These are phyloP conservation scores for Antheraea mylitta DNA, from an alignment of 1,140 invertebrate genomes.

Conservation along the genomic window DNA sequence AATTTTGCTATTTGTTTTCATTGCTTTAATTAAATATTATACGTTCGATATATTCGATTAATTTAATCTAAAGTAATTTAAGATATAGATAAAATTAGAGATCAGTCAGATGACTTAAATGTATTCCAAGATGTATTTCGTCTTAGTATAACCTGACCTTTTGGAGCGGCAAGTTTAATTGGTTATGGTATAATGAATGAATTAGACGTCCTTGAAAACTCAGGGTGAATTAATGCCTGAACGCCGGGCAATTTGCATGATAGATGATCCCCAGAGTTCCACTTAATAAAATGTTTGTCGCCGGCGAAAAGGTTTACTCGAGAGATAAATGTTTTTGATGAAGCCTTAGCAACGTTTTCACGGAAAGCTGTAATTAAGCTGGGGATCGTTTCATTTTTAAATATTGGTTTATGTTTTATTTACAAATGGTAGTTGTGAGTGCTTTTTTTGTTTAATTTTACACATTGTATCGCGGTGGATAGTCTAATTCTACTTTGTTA, in stretches of 20 bases:
- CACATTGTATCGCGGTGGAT: neutral
- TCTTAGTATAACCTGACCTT: neutral
- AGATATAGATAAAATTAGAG: neutral
- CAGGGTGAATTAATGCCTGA: neutral
- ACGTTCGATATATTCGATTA: no score
- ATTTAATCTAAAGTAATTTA: neutral
- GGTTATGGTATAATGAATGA: neutral
- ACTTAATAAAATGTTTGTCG: conserved; percentile 3
- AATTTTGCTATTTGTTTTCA: no score
- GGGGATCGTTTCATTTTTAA: neutral
- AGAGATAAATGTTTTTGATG: conserved; percentile 3
- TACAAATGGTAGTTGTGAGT: neutral
- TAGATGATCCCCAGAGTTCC: neutral
- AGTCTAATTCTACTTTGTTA: neutral
- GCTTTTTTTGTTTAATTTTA: neutral
- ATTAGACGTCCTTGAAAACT: neutral
- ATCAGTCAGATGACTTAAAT: neutral
- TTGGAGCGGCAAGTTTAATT: conserved; percentile 1
- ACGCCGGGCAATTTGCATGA: neutral
- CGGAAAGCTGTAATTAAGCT: neutral
- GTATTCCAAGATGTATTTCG: neutral
- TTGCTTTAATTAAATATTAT: no score
- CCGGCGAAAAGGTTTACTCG: neutral
- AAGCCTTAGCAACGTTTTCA: neutral
- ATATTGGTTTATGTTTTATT: conserved; percentile 1